These are phyloP conservation scores for Menura novaehollandiae DNA, from an alignment of 2,113 vertebrate genomes.

Conservation along the genomic window DNA sequence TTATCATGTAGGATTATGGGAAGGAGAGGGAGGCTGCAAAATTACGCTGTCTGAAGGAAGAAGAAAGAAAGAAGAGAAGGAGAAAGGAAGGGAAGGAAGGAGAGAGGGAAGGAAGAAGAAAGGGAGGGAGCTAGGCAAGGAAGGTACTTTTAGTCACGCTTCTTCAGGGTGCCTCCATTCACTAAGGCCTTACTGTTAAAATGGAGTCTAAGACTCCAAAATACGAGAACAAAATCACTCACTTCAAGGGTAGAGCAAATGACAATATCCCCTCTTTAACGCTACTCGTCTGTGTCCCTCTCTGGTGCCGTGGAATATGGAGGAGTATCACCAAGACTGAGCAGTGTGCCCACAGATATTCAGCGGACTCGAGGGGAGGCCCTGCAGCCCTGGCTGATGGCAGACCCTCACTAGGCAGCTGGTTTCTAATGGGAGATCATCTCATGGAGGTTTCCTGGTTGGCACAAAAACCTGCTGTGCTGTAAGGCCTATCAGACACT, in stretches of 20 bases:
- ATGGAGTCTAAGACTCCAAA: neutral
- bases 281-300: neutral
- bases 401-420: neutral
- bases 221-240: neutral
- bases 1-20: neutral
- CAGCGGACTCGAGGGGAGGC: neutral
- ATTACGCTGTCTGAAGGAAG: neutral
- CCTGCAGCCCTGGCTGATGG: neutral
- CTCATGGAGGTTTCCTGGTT: neutral
- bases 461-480: neutral
- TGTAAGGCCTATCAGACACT: neutral
- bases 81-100: neutral
- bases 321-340: neutral
- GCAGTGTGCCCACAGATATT: neutral
- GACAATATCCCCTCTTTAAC: neutral
- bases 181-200: neutral
- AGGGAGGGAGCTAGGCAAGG: neutral
- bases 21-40: neutral
- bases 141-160: neutral
- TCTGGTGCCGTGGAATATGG: neutral
- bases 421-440: neutral
- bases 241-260: neutral
- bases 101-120: neutral
- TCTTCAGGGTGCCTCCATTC: neutral
- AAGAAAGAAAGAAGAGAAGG: neutral